Base-by-base conservation (phyloP, 2,113 vertebrate species). In the Variabilichromis moorii region DNA sequence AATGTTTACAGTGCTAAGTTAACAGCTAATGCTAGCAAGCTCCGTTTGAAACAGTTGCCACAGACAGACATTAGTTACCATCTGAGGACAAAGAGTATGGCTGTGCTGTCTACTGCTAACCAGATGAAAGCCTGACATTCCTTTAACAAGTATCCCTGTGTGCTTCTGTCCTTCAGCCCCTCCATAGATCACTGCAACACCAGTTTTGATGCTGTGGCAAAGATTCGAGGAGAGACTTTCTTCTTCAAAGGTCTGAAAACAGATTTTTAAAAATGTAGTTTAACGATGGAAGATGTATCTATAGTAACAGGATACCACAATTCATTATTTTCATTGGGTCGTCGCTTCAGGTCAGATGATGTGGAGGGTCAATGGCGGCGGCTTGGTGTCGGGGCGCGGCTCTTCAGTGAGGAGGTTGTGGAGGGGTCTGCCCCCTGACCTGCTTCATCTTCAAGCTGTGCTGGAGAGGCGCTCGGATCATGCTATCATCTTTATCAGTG, bases 181-280 rank as follows among this genome's bases (percentile, higher is more conserved):
- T 83, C 82, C 37, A 80, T 95, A 7, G 92, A 97, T 91, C 96
- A 96, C 71, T 97, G 96, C 8, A 93, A 95, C 84, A 95, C 93
- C 90, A 96, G 87, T 87, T 96, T 97, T 42, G 96, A 97, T 68
- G 94, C 94, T n/a, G 95, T 96, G 57, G 91, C 96, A 40, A 94
- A 92, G 86, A 97, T 97, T 80, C 76, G 96, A 80, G 96, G 96
- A 51, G 96, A 97, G 63, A 96, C 89, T 0, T 97, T 97, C 89
- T 97, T 97, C 88, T 97, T 97, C 81, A 97, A 96, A 96, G 97
- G 97, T 96, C 76, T 81, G 90, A 57, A 3, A 19, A 17, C 26
- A 17, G 6, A 61, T 16, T 55, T 37, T 80, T 47, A 12, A 10
- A 3, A 80, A 21, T 26, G 33, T 37, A 28, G 13, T 26, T 45